Evolutionary conservation across 2,888 invertebrate genomes (phyloP), one percentile per base, ranked within the genome.

Genomic region (Drosophila koepferae): DNA sequence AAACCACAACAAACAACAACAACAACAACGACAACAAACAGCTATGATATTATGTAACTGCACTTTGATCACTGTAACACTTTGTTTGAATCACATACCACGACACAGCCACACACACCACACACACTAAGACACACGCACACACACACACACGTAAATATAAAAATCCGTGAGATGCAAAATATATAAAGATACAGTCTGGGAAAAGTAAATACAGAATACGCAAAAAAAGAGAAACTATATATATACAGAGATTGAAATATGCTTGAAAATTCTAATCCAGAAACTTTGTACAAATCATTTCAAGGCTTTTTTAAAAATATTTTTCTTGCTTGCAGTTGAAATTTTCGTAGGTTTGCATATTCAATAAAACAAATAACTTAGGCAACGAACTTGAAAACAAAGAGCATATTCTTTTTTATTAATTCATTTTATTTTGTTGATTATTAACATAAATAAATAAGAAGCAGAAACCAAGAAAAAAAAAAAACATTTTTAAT

Each of bases 61-160:
- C 90, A 90, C 90, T 78, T 74, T 77, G 78, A 72, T 86, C 86
- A 87, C 89, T 79, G 73, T 77, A 80, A 81, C 81, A 82, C 89
- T 74, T 65, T 89, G 84, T 85, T 89, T 74, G 79, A 75, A 44
- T 74, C 81, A 77, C 89, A 89, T 67, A 78, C 56, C n/a, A 69
- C 63, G 51, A 66, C 72, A 71, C 55, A 62, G 54, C 63, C 48
- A 72, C 31, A 78, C 64, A 65, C 49, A 65, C 31, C 43, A 38
- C n/a, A 14, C 48, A 64, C 36, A 41, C 31, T 18, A 40, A 72
- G 20, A 75, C 66, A 64, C 54, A 14, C 44, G 20, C 20, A 38
- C 6, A 38, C 46, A 72, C 6, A 38, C 46, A 72, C 23, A 70
- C 38, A 34, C 41, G 18, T 12, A 3, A 16, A 23, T 18, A 65